These are phyloP conservation scores for Rhinopithecus roxellana DNA, from an alignment of 2,113 vertebrate genomes.

Conservation along the genomic window DNA sequence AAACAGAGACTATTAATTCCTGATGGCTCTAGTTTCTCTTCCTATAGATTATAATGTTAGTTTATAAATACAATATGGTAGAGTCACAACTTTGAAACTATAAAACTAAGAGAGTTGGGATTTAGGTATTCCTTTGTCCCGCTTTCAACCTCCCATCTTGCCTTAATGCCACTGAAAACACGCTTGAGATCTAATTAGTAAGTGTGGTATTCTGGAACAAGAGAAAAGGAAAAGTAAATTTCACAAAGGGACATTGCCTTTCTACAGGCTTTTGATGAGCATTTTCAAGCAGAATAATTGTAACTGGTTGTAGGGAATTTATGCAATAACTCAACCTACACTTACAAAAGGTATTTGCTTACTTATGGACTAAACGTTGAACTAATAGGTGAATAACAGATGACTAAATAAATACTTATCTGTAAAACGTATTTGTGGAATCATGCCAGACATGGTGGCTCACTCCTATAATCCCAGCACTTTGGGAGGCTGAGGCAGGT, in stretches of 20 bases:
- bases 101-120: not conserved
- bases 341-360: not conserved
- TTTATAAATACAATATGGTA: not conserved
- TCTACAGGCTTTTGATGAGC: not conserved
- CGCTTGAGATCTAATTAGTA: not conserved
- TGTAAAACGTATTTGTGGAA: not conserved
- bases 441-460: too few species aligned
- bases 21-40: not conserved
- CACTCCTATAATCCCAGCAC: too few species aligned
- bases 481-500: too few species aligned
- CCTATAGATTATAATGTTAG: not conserved
- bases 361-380: not conserved
- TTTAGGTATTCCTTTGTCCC: not conserved
- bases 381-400: not conserved
- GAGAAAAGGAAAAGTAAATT: not conserved
- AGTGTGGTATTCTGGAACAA: not conserved
- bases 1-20: not conserved
- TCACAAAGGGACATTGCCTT: not conserved
- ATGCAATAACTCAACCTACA: not conserved
- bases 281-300: not conserved
- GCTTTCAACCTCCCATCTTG: not conserved
- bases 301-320: not conserved
- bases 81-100: not conserved
- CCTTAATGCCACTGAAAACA: not conserved
- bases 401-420: not conserved